Base-by-base conservation (phyloP, 2,797 vertebrate species). In the Catostomus latipinnis region DNA sequence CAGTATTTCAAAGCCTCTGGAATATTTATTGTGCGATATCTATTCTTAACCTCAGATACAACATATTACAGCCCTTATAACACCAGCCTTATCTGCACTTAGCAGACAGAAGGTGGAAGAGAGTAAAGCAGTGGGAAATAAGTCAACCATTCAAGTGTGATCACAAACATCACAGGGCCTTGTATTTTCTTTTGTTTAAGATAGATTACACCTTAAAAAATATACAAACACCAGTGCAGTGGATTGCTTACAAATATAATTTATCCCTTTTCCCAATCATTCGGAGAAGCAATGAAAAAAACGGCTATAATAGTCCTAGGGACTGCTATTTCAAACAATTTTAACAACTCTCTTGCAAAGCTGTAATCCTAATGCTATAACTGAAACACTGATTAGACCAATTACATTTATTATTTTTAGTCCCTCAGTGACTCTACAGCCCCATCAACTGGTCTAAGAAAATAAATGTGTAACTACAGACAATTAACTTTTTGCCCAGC, bases 121-220 rank as follows among this genome's bases (percentile, higher is more conserved):
- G 76, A 70, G 22, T 22, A n/a, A 75, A 63, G 52, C 71, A 53
- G 72, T 43, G n/a, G 82, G 72, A 67, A 76, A 74, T 70, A 78
- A 83, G 77, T 78, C 65, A 66, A 63, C 71, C 76, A 78, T 78
- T 80, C 78, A 80, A 72, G 78, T 70, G 76, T 46, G 76, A 62
- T 78, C 71, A 78, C 69, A 74, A 65, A 54, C 81, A 78, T 65
- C 11, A 8, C 76, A 74, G 76, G 71, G 65, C 53, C 81, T 75
- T 70, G 72, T 81, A 72, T 76, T 76, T 70, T 70, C 67, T 65
- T 70, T 72, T 76, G 67, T 76, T 63, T 68, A 13, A 74, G 76
- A 79, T 65, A 78, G 67, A 79, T 74, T 82, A 78, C 61, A 74
- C 71, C 58, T 53, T 61, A 78, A 71, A 34, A 61, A 74, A 82